A percentile compares a stretch with the other conserved stretches of the same genome.
Conservation (phyloP, 2,888 invertebrate genomes). For the Seira sanloemensis region DNA sequence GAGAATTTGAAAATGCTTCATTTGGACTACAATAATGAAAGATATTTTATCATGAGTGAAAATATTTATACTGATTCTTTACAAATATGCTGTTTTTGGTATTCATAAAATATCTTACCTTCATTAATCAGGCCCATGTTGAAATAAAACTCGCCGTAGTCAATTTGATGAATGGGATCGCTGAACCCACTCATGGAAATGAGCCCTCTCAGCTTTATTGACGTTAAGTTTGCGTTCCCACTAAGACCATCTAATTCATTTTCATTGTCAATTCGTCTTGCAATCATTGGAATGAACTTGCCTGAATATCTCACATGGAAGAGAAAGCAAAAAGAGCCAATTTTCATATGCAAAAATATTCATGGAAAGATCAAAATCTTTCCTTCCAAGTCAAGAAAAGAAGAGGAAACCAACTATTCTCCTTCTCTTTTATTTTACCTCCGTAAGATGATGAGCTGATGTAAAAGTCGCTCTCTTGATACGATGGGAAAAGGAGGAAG, state of each 20-base stretch:
- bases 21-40: slow-evolving; percentile 43
- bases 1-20: slow-evolving; percentile 70
- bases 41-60: not conserved
- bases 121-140: slow-evolving; percentile 74
- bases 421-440: slow-evolving; percentile 78
- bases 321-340: not conserved
- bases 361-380: not conserved
- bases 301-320: slow-evolving; percentile 31
- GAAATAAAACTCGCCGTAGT: slow-evolving; percentile 76
- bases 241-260: slow-evolving; percentile 75
- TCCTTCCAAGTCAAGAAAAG: too few relatives aligned
- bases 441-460: slow-evolving; percentile 93
- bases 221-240: slow-evolving; percentile 55
- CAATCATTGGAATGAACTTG: slow-evolving; percentile 61
- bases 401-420: too few relatives aligned
- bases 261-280: slow-evolving; percentile 61
- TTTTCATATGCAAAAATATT: not conserved
- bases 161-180: slow-evolving; percentile 74
- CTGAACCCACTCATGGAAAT: slow-evolving; percentile 72
- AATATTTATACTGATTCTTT: not conserved
- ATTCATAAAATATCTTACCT: not conserved
- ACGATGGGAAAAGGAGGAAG: slow-evolving; percentile 87
- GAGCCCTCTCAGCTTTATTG: slow-evolving; percentile 81
- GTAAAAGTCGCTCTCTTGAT: slow-evolving; percentile 86
- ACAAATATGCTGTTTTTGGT: not conserved